These are phyloP conservation scores for Macrophya annulata DNA, from an alignment of 2,888 invertebrate genomes.

Conservation along the genomic window DNA sequence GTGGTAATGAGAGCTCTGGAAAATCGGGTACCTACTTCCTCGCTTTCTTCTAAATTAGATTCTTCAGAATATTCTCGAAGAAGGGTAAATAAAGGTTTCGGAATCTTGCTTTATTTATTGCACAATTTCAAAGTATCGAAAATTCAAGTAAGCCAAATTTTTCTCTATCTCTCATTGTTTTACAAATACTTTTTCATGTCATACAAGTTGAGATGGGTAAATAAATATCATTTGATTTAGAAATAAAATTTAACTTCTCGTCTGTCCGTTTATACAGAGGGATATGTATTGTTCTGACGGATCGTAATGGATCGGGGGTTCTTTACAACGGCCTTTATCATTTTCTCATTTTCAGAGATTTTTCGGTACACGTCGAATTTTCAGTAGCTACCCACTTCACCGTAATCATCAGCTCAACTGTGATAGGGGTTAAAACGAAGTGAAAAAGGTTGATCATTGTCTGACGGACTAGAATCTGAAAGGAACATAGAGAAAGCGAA, in stretches of 20 bases:
- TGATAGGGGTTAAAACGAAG: constrained; percentile 11
- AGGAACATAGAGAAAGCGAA: neutral
- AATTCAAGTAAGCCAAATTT: neutral
- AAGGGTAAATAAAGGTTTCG: neutral
- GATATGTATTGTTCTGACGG: constrained; percentile 2
- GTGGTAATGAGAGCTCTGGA: neutral
- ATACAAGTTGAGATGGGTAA: neutral
- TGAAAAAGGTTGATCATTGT: constrained; percentile 2
- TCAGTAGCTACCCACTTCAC: constrained; percentile 2
- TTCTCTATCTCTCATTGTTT: neutral
- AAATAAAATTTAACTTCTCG: neutral
- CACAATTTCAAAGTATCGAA: neutral
- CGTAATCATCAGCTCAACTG: neutral
- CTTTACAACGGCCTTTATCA: constrained; percentile 3
- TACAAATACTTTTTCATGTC: neutral
- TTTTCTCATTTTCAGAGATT: neutral
- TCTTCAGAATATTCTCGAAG: constrained; percentile 14
- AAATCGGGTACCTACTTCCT: neutral
- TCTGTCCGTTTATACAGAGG: too few species aligned
- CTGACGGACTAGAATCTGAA: neutral
- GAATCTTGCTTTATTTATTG: neutral
- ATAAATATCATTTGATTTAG: neutral
- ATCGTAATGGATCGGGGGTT: constrained; percentile 28
- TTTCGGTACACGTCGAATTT: constrained; percentile 6
- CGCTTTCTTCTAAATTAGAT: constrained; percentile 19